Evolutionary conservation across 1,140 invertebrate genomes (phyloP).

Genomic region (Varroa destructor): DNA sequence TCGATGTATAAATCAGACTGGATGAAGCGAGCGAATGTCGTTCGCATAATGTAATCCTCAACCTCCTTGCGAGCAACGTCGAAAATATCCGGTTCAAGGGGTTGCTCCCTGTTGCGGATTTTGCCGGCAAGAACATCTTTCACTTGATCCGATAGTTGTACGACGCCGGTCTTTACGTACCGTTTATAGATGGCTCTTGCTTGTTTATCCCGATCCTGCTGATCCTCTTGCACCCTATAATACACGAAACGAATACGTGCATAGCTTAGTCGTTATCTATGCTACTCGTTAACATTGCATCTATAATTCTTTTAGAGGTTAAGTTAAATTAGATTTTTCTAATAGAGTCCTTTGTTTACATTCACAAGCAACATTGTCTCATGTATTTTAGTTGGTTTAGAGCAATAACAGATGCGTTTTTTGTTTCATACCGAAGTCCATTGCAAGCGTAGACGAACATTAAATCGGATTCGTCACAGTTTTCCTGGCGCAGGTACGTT

Average conservation of each 20-base stretch:
- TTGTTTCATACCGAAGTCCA: conserved; percentile 51
- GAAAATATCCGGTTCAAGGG: conserved; percentile 46
- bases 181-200: conserved; percentile 3
- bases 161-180: conserved; percentile 35
- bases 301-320: too few species aligned
- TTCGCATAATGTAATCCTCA: conserved; percentile 62
- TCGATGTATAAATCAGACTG: conserved; percentile 76
- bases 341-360: not conserved
- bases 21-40: conserved; percentile 77
- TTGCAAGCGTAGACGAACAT: conserved; percentile 84
- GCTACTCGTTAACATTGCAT: too few species aligned
- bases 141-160: conserved; percentile 46
- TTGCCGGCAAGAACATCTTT: conserved; percentile 66
- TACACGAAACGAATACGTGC: too few species aligned
- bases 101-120: conserved; percentile 53
- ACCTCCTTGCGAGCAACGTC: conserved; percentile 58
- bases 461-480: conserved; percentile 49
- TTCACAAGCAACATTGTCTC: not conserved
- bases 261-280: too few species aligned
- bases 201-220: not conserved
- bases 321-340: not conserved
- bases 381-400: too few species aligned
- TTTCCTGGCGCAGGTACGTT: conserved; percentile 64
- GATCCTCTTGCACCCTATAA: not conserved
- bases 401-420: not conserved